A percentile compares a stretch with the other conserved stretches of the same genome.
phyloP scores from a whole-genome alignment of 2,888 invertebrate genomes.

The Mycalesis mineus region DNA sequence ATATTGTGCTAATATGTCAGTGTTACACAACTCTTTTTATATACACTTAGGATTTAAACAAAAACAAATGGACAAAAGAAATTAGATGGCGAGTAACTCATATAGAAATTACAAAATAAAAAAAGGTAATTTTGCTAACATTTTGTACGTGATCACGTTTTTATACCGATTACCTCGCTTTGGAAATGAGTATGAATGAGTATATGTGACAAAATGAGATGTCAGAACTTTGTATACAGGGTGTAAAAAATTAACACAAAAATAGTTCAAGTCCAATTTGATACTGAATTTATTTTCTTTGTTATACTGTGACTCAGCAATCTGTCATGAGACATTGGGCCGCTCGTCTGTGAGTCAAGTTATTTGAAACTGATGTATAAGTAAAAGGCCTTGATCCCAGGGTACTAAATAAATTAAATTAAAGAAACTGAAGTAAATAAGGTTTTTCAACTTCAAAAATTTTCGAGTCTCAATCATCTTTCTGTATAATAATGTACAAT shows the following conservation, averaged over 20 bases:
- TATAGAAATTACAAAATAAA: constrained; percentile 17
- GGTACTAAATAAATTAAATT: too few species aligned
- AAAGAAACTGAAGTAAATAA: too few species aligned
- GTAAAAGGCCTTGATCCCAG: too few species aligned
- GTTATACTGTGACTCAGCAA: too few species aligned
- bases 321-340: too few species aligned
- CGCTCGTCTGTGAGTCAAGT: too few species aligned
- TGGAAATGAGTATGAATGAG: constrained; percentile 19
- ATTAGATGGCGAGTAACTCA: constrained; percentile 7
- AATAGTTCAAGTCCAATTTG: not conserved
- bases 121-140: constrained; percentile 27
- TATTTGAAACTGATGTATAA: too few species aligned
- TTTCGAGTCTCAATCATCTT: not conserved
- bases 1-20: constrained; percentile 3
- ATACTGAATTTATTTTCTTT: too few species aligned
- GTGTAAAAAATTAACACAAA: not conserved
- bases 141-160: constrained; percentile 30
- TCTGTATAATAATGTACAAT: not conserved
- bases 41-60: constrained; percentile 11
- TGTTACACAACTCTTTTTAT: constrained; percentile 5
- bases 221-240: constrained; percentile 21
- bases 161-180: constrained; percentile 33
- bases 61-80: constrained; percentile 9
- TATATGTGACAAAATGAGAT: constrained; percentile 17
- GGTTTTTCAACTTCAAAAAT: not conserved